Evolutionary conservation across 1,140 invertebrate genomes (phyloP).

Genomic region (Phenacoccus solenopsis): DNA sequence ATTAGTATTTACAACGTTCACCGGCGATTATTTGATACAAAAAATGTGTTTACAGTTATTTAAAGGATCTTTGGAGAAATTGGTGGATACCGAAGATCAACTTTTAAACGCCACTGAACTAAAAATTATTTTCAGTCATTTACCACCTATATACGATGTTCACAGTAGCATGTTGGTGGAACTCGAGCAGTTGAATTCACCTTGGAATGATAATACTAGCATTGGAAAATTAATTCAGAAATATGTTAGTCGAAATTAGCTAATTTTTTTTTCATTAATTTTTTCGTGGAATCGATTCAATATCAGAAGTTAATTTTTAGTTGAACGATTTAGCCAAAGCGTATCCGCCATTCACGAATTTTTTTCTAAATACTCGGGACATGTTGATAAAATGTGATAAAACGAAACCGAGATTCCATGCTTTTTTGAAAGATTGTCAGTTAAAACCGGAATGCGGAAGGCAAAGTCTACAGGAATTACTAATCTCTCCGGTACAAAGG

Average conservation of each 20-base stretch:
- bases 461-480: constrained; percentile 83
- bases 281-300: neutral
- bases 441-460: constrained; percentile 86
- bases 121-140: constrained; percentile 91
- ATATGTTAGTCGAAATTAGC: constrained; percentile 37
- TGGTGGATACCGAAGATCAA: constrained; percentile 56
- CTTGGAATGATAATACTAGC: constrained; percentile 72
- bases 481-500: constrained; percentile 93
- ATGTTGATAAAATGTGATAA: constrained; percentile 79
- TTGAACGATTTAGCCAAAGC: constrained; percentile 70
- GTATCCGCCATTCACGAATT: constrained; percentile 96
- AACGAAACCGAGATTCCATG: constrained; percentile 88
- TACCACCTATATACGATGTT: constrained; percentile 85
- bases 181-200: constrained; percentile 48
- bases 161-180: constrained; percentile 76
- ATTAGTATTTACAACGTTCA: neutral
- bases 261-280: neutral
- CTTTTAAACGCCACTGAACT: constrained; percentile 83
- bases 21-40: no score
- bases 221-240: constrained; percentile 80
- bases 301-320: constrained; percentile 22
- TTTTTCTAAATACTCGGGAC: constrained; percentile 92
- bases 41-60: constrained; percentile 59
- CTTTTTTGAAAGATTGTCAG: constrained; percentile 89
- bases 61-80: constrained; percentile 79